Evolutionary conservation across 2,888 invertebrate genomes (phyloP).

Genomic region (Protonemura montana): DNA sequence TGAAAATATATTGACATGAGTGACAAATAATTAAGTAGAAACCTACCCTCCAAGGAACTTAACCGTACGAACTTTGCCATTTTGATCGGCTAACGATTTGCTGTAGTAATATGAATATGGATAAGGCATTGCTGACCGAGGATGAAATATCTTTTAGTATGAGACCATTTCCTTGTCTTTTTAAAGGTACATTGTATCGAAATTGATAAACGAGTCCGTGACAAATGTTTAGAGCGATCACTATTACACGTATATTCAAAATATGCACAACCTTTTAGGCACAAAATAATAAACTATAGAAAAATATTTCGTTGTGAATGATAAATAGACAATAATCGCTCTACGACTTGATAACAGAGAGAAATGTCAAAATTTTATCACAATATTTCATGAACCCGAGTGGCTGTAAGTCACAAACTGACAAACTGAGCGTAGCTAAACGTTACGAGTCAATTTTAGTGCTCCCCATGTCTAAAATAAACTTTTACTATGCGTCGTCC

Average conservation of each 20-base stretch:
- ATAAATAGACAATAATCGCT: too few species aligned
- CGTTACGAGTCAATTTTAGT: not conserved
- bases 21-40: not conserved
- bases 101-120: slow-evolving; percentile 55
- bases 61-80: slow-evolving; percentile 52
- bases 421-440: slow-evolving; percentile 1
- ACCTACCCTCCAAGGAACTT: slow-evolving; percentile 56
- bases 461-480: not conserved
- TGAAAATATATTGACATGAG: not conserved
- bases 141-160: slow-evolving; percentile 2
- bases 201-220: too few species aligned
- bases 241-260: not conserved
- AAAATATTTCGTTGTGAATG: too few species aligned
- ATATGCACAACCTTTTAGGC: not conserved
- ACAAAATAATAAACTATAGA: too few species aligned
- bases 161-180: too few species aligned
- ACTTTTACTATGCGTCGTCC: not conserved
- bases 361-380: not conserved
- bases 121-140: slow-evolving; percentile 43
- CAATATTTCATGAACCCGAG: not conserved
- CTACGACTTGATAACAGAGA: too few species aligned
- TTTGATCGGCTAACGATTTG: slow-evolving; percentile 52
- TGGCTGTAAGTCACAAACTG: not conserved
- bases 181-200: too few species aligned
- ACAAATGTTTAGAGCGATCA: not conserved